Evolutionary conservation across 2,888 invertebrate species (phyloP).

Genomic region (Crioceris asparagi): DNA sequence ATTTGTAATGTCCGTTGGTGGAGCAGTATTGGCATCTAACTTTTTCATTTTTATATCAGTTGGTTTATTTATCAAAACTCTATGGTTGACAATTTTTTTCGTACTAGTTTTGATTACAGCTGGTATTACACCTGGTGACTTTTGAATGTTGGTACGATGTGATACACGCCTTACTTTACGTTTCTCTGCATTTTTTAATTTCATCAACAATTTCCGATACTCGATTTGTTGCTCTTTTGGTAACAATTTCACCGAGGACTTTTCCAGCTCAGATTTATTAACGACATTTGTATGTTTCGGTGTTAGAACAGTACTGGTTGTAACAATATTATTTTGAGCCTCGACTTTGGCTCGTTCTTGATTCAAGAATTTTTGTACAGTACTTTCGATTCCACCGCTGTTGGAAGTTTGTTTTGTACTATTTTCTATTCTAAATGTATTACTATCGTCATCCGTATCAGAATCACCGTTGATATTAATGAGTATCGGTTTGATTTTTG

Average conservation of each 20-base stretch:
- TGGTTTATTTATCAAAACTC: conserved; percentile 6
- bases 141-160: not conserved
- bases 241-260: conserved; percentile 33
- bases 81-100: conserved; percentile 12
- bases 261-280: conserved; percentile 15
- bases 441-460: conserved; percentile 27
- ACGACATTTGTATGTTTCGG: conserved; percentile 3
- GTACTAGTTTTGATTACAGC: not conserved
- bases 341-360: conserved; percentile 35
- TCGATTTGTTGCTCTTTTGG: conserved; percentile 35
- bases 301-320: not conserved
- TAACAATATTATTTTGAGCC: no score
- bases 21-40: conserved; percentile 5
- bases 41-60: no score
- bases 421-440: conserved; percentile 9
- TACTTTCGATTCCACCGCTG: conserved; percentile 17
- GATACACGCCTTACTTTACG: not conserved
- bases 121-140: no score
- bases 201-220: conserved; percentile 32
- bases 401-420: conserved; percentile 9
- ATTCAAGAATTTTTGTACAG: conserved; percentile 33
- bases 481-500: conserved; percentile 33
- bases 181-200: conserved; percentile 28
- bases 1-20: conserved; percentile 11
- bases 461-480: conserved; percentile 33